Evolutionary conservation across 1,140 invertebrate species (phyloP).

Genomic region (Hylyphantes graminicola): DNA sequence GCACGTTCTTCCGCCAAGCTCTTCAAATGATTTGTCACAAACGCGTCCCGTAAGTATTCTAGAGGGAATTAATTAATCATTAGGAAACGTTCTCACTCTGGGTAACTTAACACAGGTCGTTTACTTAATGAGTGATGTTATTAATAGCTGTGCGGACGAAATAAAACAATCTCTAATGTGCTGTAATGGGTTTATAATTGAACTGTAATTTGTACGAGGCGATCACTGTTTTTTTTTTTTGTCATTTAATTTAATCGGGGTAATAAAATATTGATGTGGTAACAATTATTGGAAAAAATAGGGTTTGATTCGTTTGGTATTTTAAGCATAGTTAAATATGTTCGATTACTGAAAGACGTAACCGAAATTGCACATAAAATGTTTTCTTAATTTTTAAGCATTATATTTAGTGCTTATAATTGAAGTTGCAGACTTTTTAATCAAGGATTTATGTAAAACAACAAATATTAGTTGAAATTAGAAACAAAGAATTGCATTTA

Average conservation of each 20-base stretch:
- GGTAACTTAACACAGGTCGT: slow-evolving; percentile 22
- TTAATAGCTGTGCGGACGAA: slow-evolving; percentile 2
- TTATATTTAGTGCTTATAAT: too few relatives aligned
- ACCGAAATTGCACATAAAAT: not conserved
- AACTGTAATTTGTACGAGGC: slow-evolving; percentile 14
- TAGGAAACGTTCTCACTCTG: not conserved
- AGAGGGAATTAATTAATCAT: slow-evolving; percentile 14
- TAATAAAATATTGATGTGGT: not conserved
- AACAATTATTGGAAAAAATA: too few relatives aligned
- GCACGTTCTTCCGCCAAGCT: too few relatives aligned
- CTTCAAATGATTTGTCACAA: not conserved
- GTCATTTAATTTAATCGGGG: not conserved
- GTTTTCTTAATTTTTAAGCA: too few relatives aligned
- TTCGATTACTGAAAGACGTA: not conserved
- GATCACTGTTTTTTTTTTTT: not conserved
- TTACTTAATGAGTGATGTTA: slow-evolving; percentile 8
- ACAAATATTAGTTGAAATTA: too few relatives aligned
- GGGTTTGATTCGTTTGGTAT: not conserved
- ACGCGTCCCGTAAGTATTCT: not conserved
- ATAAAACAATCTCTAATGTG: slow-evolving; percentile 30
- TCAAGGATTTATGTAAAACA: too few relatives aligned
- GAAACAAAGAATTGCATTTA: too few relatives aligned
- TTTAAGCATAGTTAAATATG: not conserved
- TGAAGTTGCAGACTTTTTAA: too few relatives aligned
- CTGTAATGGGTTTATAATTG: slow-evolving; percentile 30